Base-by-base conservation (phyloP, 2,797 vertebrate species). In the Anabas testudineus region DNA sequence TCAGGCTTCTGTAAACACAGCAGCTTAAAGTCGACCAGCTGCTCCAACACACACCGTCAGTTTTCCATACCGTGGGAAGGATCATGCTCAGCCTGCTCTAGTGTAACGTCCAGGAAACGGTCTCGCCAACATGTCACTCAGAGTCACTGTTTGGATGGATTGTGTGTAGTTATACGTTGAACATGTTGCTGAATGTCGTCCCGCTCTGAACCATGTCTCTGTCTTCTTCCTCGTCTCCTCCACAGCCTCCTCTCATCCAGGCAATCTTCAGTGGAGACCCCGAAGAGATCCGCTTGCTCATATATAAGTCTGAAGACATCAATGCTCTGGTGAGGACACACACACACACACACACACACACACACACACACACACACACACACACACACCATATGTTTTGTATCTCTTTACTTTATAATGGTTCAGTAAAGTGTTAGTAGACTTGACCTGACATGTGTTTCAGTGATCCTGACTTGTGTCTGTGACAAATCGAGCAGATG, bases 251-350 rank as follows among this genome's bases (percentile, higher is more conserved):
- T 6, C 94, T 99, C 84, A 94, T 99, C 88, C 97, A 99, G 80
- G 97, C 97, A 0, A 97, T 99, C 89, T 99, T 99, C 91, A 97
- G 94, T 0, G 96, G 96, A n/a, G 97, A 99, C 83, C 95, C 96
- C 1, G 98, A 99, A 60, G 97, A 99, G 92, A 97, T 99, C 72
- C 95, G 97, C 2, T 95, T 96, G 95, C 91, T 99, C 83, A 97
- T 99, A 85, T 97, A 96, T 91, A 99, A 99, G 90, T 97, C 97
- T 0, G 97, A 99, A 88, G 97, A 99, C 87, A 96, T 99, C 87
- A 99, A 99, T 5, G 95, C 95, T 82, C 91, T 97, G 97, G 98
- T 99, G 94, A 86, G 88, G 62, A 74, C 16, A 14, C 57, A n/a
- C 7, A n/a, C 19, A 56, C 58, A 48, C 19, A 39, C 57, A 28